These are phyloP conservation scores for Plebejus argus DNA, from an alignment of 2,888 invertebrate genomes.

Conservation along the genomic window DNA sequence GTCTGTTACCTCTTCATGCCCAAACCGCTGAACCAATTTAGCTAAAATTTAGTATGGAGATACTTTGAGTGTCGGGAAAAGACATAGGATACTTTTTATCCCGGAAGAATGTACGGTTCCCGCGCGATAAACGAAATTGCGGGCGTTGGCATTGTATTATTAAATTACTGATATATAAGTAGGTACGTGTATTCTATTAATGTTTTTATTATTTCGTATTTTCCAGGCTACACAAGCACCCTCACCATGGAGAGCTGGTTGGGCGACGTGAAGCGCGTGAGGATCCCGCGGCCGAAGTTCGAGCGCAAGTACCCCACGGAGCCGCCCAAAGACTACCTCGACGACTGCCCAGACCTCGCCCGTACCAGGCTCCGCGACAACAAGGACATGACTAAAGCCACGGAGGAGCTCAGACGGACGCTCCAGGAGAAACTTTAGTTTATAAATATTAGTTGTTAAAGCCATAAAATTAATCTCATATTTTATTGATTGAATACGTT, in stretches of 20 bases:
- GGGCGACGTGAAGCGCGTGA: conserved; percentile 89
- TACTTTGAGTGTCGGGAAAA: too few species aligned
- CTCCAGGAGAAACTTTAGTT: conserved; percentile 85
- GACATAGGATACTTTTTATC: too few species aligned
- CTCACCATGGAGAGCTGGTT: conserved; percentile 90
- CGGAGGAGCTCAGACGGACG: conserved; percentile 88
- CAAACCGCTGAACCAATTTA: too few species aligned
- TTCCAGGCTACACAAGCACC: conserved; percentile 34
- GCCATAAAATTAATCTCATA: not conserved
- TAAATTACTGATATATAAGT: too few species aligned
- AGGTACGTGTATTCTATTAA: not conserved
- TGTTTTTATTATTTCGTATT: conserved; percentile 23
- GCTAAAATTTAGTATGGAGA: too few species aligned
- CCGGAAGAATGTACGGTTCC: too few species aligned
- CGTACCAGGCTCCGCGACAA: conserved; percentile 73
- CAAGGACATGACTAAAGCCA: conserved; percentile 84
- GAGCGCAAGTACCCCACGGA: conserved; percentile 85
- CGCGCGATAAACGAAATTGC: too few species aligned
- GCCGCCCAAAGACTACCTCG: conserved; percentile 90
- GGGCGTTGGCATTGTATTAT: too few species aligned
- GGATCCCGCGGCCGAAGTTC: conserved; percentile 92
- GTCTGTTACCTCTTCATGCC: too few species aligned
- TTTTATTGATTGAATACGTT: not conserved
- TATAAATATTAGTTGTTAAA: not conserved
- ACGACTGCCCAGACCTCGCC: conserved; percentile 81